phyloP scores from a whole-genome alignment of 2,797 vertebrate genomes.

The Enteromius treurensis region DNA sequence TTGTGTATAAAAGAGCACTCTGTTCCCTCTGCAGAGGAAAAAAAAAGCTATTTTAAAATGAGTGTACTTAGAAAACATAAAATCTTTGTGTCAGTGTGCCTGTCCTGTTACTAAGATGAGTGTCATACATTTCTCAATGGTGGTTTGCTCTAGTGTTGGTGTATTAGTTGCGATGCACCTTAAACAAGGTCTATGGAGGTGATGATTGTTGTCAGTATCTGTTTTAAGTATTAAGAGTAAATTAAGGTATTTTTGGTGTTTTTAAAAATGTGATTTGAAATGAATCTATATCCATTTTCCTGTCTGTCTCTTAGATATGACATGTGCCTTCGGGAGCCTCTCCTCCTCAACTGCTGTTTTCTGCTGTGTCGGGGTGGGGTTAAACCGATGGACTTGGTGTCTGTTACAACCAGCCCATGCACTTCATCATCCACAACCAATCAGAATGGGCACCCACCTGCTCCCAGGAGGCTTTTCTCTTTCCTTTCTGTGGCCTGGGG shows the following conservation, averaged over 20 bases:
- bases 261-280: background rate
- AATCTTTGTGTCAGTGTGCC: background rate
- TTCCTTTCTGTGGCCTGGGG: slow-evolving; percentile 96
- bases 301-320: slow-evolving; percentile 79
- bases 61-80: background rate
- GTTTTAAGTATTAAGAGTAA: background rate
- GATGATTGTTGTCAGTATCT: background rate
- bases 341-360: slow-evolving; percentile 90
- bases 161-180: background rate
- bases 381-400: slow-evolving; percentile 88
- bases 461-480: slow-evolving; percentile 84
- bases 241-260: background rate
- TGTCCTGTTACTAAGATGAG: background rate
- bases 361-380: slow-evolving; percentile 87
- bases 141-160: slow-evolving; percentile 7
- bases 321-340: slow-evolving; percentile 87
- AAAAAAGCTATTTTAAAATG: background rate
- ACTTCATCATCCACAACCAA: slow-evolving; percentile 64
- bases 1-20: background rate
- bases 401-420: slow-evolving; percentile 83
- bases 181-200: background rate
- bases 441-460: slow-evolving; percentile 67
- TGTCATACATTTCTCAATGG: background rate
- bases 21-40: background rate
- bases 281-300: background rate